Evolutionary conservation across 2,113 vertebrate species (phyloP), one percentile per base, ranked within the genome.

Genomic region (Polypterus senegalus): DNA sequence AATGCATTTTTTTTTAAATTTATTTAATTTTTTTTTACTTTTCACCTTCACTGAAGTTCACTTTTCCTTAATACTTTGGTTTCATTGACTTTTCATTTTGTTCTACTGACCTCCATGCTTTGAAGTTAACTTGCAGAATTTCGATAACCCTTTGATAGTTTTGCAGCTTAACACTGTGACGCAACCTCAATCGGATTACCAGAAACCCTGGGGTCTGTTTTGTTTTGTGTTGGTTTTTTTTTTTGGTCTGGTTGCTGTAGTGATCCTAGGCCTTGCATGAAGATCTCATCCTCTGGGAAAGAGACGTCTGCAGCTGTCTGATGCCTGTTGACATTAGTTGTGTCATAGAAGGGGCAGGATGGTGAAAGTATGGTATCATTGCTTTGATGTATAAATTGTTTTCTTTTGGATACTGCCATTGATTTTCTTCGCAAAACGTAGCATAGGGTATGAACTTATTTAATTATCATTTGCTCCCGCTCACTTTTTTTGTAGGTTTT

Each of bases 181-280:
- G 5, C 69, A 74, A 70, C 73, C 75, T 76, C 84, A 66, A 83
- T 82, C 81, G 75, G 79, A 87, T 88, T 84, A 82, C 61, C 86
- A 87, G 46, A 84, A 83, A 78, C 57, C 68, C 55, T 0, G 1
- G 71, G 68, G 73, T 79, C 70, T 63, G 72, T 80, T 76, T 74
- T 74, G 27, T 27, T 27, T 27, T 27, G 27, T 27, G 27, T 27
- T 27, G 27, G 27, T 59, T 74, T 71, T 78, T 90, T 88, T 89
- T 85, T 82, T 73, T 79, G 76, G 73, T 75, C 76, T 82, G 76
- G 86, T 88, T 91, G 79, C 85, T 78, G 78, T 87, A 80, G 86
- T 77, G 76, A 88, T 78, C 63, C 68, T 74, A 66, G 74, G 74
- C 71, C 80, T 76, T 84, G 76, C 68, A 46, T 80, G 79, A 71